phyloP scores from a whole-genome alignment of 2,113 vertebrate genomes.

The Esox niger region DNA sequence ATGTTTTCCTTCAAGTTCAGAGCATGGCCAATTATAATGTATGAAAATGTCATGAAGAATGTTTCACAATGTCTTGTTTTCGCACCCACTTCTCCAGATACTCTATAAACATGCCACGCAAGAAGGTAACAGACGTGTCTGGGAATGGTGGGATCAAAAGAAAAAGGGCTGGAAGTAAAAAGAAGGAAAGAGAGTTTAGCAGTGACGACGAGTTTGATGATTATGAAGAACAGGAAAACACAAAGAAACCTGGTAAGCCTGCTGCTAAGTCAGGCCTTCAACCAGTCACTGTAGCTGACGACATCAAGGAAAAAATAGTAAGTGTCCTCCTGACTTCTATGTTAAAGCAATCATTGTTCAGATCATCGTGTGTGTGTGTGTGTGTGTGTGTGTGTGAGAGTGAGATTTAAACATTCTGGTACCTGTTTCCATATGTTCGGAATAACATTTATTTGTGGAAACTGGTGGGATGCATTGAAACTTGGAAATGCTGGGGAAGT shows the following conservation, averaged over 20 bases:
- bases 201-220: slow-evolving; percentile 79
- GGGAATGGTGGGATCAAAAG: slow-evolving; percentile 75
- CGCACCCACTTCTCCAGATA: not conserved
- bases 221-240: slow-evolving; percentile 74
- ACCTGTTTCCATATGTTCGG: too few relatives aligned
- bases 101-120: slow-evolving; percentile 72
- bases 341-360: too few relatives aligned
- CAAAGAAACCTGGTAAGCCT: slow-evolving; percentile 74
- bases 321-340: slow-evolving; percentile 32
- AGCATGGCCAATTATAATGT: too few relatives aligned
- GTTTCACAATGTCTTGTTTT: too few relatives aligned
- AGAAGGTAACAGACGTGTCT: slow-evolving; percentile 77
- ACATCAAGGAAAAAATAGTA: slow-evolving; percentile 88
- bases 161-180: slow-evolving; percentile 69
- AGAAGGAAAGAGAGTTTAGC: slow-evolving; percentile 78
- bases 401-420: too few relatives aligned
- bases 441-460: too few relatives aligned
- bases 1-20: too few relatives aligned
- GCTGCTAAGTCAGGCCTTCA: slow-evolving; percentile 71
- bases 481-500: too few relatives aligned
- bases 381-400: too few relatives aligned
- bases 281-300: slow-evolving; percentile 80
- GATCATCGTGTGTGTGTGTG: too few relatives aligned
- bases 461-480: too few relatives aligned
- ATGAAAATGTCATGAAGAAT: too few relatives aligned